phyloP scores from a whole-genome alignment of 2,113 vertebrate species.

The Penelope pileata region DNA sequence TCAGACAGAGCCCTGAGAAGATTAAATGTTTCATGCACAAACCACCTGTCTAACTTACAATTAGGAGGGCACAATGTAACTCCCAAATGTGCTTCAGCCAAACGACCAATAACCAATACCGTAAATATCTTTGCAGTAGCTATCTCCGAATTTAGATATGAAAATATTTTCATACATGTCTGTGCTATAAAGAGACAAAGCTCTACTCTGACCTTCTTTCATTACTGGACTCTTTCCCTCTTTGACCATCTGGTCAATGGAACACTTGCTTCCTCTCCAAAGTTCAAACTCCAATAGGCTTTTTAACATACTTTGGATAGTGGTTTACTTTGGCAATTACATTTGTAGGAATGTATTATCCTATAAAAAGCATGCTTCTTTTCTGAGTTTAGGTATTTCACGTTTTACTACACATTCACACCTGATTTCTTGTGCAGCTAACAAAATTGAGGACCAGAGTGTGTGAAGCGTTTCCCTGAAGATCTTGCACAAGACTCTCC shows the following conservation, averaged over 20 bases:
- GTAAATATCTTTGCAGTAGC: constrained; percentile 10
- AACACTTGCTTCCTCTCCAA: background rate
- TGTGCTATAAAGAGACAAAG: background rate
- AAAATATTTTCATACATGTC: background rate
- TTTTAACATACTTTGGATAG: background rate
- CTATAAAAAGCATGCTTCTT: background rate
- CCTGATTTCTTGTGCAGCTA: background rate
- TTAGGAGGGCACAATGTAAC: constrained; percentile 10
- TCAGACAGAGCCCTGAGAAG: constrained; percentile 33
- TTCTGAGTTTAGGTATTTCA: background rate
- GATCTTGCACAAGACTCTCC: background rate
- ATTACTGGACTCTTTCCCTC: background rate
- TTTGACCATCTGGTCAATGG: background rate
- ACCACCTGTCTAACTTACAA: constrained; percentile 34
- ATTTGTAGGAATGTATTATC: background rate
- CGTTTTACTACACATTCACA: background rate
- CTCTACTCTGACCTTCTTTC: background rate
- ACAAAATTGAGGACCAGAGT: background rate
- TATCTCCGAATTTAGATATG: background rate
- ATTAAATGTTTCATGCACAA: constrained; percentile 10
- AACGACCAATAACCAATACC: background rate
- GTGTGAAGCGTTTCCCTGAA: background rate
- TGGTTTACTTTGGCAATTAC: background rate
- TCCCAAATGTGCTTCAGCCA: constrained; percentile 32
- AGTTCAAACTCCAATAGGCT: background rate